Conservation (phyloP, 2,888 invertebrate genomes). For the Protula sp. region DNA sequence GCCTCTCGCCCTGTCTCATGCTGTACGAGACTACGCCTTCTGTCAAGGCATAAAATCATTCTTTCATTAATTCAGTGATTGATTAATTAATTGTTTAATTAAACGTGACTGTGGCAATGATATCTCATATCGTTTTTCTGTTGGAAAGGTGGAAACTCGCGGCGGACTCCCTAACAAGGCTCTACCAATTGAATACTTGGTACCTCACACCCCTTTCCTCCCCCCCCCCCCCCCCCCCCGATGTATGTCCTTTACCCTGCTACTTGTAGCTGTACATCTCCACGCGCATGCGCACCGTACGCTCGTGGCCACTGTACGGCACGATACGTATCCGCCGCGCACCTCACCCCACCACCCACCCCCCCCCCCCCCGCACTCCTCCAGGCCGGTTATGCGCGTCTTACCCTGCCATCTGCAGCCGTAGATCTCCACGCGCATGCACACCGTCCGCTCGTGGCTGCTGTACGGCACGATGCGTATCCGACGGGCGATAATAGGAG, state of each 20-base stretch:
- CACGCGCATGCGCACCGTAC: constrained; percentile 83
- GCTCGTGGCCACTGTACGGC: constrained; percentile 72
- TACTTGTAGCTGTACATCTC: constrained; percentile 80
- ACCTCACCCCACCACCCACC: too few relatives aligned
- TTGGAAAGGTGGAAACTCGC: too few relatives aligned
- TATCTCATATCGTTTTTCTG: too few relatives aligned
- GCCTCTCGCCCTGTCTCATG: constrained; percentile 81
- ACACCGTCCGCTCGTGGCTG: too few relatives aligned
- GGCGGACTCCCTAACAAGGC: too few relatives aligned
- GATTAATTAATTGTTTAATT: neutral
- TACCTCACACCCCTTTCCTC: neutral
- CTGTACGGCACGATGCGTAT: too few relatives aligned
- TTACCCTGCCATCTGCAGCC: too few relatives aligned
- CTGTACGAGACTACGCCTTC: constrained; percentile 81
- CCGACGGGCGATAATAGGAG: too few relatives aligned
- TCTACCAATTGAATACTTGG: too few relatives aligned
- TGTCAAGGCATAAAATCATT: constrained; percentile 47
- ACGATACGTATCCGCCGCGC: constrained; percentile 38
- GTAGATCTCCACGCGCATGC: too few relatives aligned
- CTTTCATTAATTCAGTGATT: neutral
- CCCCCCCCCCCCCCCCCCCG: neutral
- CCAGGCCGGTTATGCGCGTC: too few relatives aligned
- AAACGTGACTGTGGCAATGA: neutral
- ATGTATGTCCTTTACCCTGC: constrained; percentile 15
- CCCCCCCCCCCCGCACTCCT: too few relatives aligned